Percentiles rank a stretch among this genome's conserved stretches.
These are phyloP conservation scores for Tinea pellionella DNA, from an alignment of 2,888 invertebrate species.

Conservation along the genomic window DNA sequence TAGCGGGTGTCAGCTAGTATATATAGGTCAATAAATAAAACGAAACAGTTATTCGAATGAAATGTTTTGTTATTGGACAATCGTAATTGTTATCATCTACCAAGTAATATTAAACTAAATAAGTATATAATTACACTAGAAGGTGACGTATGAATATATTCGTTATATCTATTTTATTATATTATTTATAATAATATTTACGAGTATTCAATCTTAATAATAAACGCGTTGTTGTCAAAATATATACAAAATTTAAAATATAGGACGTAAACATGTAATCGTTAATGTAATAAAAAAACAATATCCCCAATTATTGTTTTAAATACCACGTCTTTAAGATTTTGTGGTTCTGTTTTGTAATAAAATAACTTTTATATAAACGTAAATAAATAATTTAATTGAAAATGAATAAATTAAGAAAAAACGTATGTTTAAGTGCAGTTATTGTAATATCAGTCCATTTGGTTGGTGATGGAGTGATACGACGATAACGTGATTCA, in stretches of 20 bases:
- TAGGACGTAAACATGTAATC: too few relatives aligned
- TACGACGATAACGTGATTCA: neutral
- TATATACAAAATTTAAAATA: neutral
- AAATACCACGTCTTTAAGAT: too few relatives aligned
- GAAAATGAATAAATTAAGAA: too few relatives aligned
- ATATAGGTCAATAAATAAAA: neutral
- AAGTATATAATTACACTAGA: slow-evolving; percentile 29
- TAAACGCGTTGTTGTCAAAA: neutral
- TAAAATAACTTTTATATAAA: too few relatives aligned
- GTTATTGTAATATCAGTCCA: neutral
- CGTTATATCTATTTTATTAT: slow-evolving; percentile 23
- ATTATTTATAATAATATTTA: neutral
- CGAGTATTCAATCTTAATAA: neutral
- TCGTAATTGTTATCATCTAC: neutral
- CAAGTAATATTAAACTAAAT: too few relatives aligned
- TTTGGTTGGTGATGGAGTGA: neutral
- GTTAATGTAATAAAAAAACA: too few relatives aligned
- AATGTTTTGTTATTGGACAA: neutral
- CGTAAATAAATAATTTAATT: too few relatives aligned
- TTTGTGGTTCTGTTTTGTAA: too few relatives aligned
- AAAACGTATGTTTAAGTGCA: too few relatives aligned
- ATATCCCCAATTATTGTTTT: too few relatives aligned
- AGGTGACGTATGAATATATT: slow-evolving; percentile 56
- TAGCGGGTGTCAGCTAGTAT: too few relatives aligned
- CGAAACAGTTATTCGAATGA: neutral